A percentile compares a stretch with the other conserved stretches of the same genome.
Evolutionary conservation across 2,113 vertebrate genomes (phyloP).

Genomic region (Entomyzon cyanotis): DNA sequence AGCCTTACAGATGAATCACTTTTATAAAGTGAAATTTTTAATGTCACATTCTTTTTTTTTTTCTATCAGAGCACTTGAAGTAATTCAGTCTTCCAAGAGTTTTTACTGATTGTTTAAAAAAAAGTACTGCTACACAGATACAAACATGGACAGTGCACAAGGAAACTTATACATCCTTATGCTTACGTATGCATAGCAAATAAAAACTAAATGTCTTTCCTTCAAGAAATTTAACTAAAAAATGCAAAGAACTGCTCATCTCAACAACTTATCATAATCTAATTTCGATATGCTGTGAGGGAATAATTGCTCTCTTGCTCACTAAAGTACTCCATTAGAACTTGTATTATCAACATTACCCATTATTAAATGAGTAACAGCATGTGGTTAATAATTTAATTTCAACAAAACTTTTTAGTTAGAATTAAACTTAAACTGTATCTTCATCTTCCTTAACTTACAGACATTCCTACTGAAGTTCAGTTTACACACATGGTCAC

Average conservation of each 20-base stretch:
- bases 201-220: background rate
- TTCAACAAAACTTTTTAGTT: background rate
- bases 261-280: background rate
- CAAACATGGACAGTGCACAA: background rate
- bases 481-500: background rate
- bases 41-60: background rate
- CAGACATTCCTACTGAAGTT: background rate
- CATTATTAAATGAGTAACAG: background rate
- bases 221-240: background rate
- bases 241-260: background rate
- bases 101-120: background rate
- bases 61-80: background rate
- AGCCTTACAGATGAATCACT: background rate
- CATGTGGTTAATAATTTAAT: background rate
- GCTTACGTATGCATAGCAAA: fast-evolving
- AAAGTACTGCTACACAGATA: background rate
- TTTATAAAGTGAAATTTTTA: background rate
- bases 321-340: background rate
- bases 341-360: background rate
- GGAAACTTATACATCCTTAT: background rate
- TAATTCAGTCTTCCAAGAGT: background rate
- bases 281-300: background rate
- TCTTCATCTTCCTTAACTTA: background rate
- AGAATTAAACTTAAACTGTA: background rate
- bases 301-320: background rate